Base-by-base conservation (phyloP, 2,113 vertebrate species). In the Micromys minutus region DNA sequence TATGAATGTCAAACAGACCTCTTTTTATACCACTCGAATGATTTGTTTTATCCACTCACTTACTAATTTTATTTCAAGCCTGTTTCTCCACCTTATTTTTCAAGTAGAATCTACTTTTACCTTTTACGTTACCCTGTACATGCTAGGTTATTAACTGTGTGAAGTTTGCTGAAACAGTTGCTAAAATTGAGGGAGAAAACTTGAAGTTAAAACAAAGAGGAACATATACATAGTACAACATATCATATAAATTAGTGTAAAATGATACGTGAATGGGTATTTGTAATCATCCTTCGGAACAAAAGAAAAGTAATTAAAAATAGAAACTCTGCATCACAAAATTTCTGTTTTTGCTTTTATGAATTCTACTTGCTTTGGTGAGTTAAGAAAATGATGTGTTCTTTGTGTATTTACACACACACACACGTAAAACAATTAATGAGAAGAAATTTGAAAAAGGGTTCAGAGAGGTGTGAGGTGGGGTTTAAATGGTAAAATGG, bases 1-100 rank as follows among this genome's bases (percentile, higher is more conserved):
- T 76, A 39, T 81, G 87, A 24, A 86, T 94, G 61, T 45, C 57
- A 80, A 90, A 55, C 4, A 26, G 7, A 11, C 76, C 10, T 24
- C 4, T 85, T 92, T 87, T 93, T 59, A 39, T 1, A 65, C 42
- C 7, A 47, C 69, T 94, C 8, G 84, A 92, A 4, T 15, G 17
- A 86, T 91, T 95, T 88, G 47, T 85, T 95, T 84, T 36, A 76
- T 74, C 77, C 47, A 91, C 50, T 93, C 81, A 69, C 34, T 89
- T 69, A 87, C 67, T 75, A 67, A 74, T 74, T 85, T 87, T 92
- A 34, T 29, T 61, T 17, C 9, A 86, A 86, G 2, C 10, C 9
- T 85, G 8, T 50, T 90, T 90, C 90, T 69, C n/a, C 2, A 79
- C 7, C 22, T 88, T 69, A 50, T 83, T 83, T 95, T 95, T 84